These are phyloP conservation scores for Parthenolecanium corni DNA, from an alignment of 2,888 invertebrate genomes.

Conservation along the genomic window DNA sequence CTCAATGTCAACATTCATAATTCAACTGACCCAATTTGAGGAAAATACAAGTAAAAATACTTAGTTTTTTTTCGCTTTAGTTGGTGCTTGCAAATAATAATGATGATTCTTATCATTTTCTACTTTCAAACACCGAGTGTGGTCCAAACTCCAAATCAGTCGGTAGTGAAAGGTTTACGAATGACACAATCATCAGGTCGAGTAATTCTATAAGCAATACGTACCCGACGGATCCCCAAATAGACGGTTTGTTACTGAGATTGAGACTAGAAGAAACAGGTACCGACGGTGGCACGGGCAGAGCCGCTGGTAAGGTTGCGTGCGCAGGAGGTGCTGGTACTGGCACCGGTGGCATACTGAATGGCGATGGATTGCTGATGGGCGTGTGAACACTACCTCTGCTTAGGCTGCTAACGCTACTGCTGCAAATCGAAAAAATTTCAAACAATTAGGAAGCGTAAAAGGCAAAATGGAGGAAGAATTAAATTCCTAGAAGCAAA, in stretches of 20 bases:
- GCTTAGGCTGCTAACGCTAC: conserved; percentile 73
- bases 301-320: conserved; percentile 32
- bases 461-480: neutral
- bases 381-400: conserved; percentile 50
- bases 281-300: conserved; percentile 41
- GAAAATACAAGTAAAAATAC: no score
- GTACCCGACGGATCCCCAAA: conserved; percentile 37
- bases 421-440: conserved; percentile 45
- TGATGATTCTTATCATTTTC: no score
- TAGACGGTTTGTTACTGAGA: conserved; percentile 42
- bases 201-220: no score
- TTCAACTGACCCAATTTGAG: no score
- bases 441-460: neutral
- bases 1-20: no score
- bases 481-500: no score
- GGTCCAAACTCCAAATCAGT: no score
- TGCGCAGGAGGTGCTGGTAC: conserved; percentile 33
- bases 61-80: no score
- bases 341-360: conserved; percentile 32
- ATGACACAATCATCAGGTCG: no score
- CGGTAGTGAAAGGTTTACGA: no score
- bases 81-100: no score
- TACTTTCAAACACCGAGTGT: no score
- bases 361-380: conserved; percentile 35
- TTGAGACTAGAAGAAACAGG: conserved; percentile 49